phyloP scores from a whole-genome alignment of 2,113 vertebrate species.

The Nyctibius bracteatus region DNA sequence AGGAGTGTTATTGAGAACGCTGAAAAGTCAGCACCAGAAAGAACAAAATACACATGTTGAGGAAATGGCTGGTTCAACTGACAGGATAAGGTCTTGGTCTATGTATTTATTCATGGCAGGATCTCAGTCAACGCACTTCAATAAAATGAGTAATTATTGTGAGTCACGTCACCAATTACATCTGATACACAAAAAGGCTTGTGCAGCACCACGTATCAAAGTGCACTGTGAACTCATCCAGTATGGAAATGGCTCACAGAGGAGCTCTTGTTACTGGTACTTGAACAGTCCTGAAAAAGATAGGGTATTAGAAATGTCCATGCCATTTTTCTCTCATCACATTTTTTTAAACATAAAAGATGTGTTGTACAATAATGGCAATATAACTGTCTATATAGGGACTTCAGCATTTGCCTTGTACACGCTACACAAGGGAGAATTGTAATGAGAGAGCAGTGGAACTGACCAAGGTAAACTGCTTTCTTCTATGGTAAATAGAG shows the following conservation, averaged over 20 bases:
- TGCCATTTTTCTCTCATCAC: not conserved
- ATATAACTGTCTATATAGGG: not conserved
- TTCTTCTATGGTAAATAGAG: not conserved
- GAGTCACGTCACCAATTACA: slow-evolving; percentile 33
- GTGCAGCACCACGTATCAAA: slow-evolving; percentile 29
- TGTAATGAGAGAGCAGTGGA: not conserved
- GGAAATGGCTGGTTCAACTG: not conserved
- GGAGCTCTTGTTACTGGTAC: slow-evolving; percentile 31
- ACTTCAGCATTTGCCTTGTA: not conserved
- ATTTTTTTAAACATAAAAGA: slow-evolving; percentile 24
- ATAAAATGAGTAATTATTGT: slow-evolving; percentile 44
- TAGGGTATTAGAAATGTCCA: not conserved
- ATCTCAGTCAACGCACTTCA: slow-evolving; percentile 42
- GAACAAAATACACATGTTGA: not conserved
- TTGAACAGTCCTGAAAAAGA: not conserved
- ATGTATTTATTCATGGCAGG: slow-evolving; percentile 7
- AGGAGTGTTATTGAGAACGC: not conserved
- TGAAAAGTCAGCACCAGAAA: not conserved
- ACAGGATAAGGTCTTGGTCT: not conserved
- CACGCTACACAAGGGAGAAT: not conserved
- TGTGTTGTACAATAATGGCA: not conserved
- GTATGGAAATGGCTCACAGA: not conserved
- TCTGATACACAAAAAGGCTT: slow-evolving; percentile 30
- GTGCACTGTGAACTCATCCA: slow-evolving; percentile 15
- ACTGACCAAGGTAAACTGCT: slow-evolving; percentile 5